A percentile compares a stretch with the other conserved stretches of the same genome.
These are phyloP conservation scores for Procambarus virginalis DNA, from an alignment of 1,140 invertebrate species.

Conservation along the genomic window DNA sequence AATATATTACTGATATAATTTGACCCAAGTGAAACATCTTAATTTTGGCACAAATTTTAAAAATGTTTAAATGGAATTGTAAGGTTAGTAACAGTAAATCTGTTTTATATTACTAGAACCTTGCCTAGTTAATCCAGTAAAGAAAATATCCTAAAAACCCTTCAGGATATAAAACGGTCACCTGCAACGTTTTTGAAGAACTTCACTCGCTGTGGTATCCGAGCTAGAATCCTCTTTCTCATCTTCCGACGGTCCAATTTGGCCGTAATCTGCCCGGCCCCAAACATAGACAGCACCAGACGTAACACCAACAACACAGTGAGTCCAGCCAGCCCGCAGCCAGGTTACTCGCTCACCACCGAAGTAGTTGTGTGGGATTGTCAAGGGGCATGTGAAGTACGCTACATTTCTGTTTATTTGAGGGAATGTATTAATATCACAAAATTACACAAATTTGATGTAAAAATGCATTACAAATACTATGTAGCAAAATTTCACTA, in stretches of 20 bases:
- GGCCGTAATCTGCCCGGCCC: slow-evolving; percentile 88
- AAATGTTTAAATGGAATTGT: too few species aligned
- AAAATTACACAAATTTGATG: too few species aligned
- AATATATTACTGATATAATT: too few species aligned
- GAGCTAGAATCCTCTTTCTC: slow-evolving; percentile 62
- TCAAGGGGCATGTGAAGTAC: slow-evolving; percentile 75
- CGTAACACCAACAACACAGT: slow-evolving; percentile 78
- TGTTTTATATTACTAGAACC: too few species aligned
- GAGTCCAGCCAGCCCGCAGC: slow-evolving; percentile 83
- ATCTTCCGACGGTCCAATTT: slow-evolving; percentile 77
- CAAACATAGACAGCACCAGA: slow-evolving; percentile 80
- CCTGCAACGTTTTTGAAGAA: slow-evolving; percentile 48
- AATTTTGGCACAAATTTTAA: too few species aligned
- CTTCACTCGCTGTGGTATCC: slow-evolving; percentile 39
- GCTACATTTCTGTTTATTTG: slow-evolving; percentile 59
- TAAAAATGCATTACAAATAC: too few species aligned
- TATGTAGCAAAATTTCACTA: too few species aligned
- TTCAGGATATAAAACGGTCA: not conserved
- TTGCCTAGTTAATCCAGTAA: too few species aligned
- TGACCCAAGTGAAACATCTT: too few species aligned
- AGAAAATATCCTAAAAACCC: too few species aligned
- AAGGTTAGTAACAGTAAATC: too few species aligned
- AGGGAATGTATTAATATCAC: too few species aligned
- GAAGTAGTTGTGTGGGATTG: slow-evolving; percentile 74
- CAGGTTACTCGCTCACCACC: slow-evolving; percentile 45